These are phyloP conservation scores for Drosophila cognata DNA, from an alignment of 2,888 invertebrate genomes.

Conservation along the genomic window DNA sequence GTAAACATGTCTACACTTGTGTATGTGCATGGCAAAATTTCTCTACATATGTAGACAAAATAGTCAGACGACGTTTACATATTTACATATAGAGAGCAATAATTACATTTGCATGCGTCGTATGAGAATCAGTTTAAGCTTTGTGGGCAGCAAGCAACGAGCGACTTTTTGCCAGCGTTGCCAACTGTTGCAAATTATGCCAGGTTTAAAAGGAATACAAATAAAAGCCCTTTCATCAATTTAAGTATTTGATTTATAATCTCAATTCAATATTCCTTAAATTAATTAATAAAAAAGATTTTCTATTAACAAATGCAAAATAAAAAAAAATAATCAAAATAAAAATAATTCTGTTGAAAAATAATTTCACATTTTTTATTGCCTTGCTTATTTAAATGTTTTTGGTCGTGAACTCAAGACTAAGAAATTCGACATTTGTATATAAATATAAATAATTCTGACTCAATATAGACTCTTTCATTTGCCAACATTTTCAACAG, in stretches of 20 bases:
- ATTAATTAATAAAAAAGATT: neutral
- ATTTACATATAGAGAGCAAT: conserved; percentile 12
- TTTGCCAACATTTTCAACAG: conserved; percentile 48
- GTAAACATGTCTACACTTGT: conserved; percentile 4
- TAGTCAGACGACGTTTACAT: conserved; percentile 24
- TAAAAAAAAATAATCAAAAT: neutral
- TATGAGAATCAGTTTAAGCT: neutral
- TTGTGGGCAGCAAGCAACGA: neutral
- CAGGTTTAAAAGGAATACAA: neutral
- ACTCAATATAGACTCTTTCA: conserved; percentile 38
- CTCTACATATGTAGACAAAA: conserved; percentile 36
- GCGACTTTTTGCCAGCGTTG: conserved; percentile 18
- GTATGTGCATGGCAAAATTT: conserved; percentile 26
- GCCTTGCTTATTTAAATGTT: neutral
- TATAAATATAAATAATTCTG: conserved; percentile 31
- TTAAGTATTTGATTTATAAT: neutral
- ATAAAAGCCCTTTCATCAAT: neutral
- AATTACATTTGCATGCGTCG: conserved; percentile 22
- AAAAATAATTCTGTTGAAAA: neutral
- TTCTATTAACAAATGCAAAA: neutral
- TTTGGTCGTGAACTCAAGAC: neutral
- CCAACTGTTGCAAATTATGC: conserved; percentile 57
- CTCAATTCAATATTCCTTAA: neutral
- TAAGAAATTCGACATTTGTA: neutral
- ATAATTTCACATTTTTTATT: neutral